Conservation (phyloP, 2,113 vertebrate species). For the Eclectus roratus region DNA sequence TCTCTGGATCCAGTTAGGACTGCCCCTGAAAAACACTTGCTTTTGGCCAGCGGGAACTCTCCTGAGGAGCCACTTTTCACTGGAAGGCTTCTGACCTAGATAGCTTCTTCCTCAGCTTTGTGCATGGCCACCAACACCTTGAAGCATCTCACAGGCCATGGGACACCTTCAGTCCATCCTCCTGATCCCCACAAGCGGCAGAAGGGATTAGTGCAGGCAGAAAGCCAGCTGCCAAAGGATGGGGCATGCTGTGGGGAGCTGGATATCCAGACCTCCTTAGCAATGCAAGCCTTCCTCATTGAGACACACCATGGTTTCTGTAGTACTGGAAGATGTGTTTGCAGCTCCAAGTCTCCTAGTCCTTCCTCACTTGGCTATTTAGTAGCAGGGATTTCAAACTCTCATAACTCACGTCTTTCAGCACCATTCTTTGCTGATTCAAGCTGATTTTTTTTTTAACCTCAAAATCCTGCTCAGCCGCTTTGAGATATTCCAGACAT, state of each 20-base stretch:
- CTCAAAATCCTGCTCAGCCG: neutral
- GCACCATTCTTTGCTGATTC: slow-evolving; percentile 49
- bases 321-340: neutral
- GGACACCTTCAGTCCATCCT: neutral
- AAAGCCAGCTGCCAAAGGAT: neutral
- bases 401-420: slow-evolving; percentile 43
- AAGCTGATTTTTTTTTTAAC: slow-evolving; percentile 38
- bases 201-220: neutral
- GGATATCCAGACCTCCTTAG: neutral
- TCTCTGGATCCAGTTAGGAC: neutral
- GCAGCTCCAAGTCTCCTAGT: neutral
- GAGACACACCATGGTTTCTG: neutral
- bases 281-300: neutral
- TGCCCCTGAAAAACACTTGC: neutral
- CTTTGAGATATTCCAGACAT: slow-evolving; percentile 62
- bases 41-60: neutral
- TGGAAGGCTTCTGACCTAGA: neutral
- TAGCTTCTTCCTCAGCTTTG: neutral
- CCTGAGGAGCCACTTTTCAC: neutral
- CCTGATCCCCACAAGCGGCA: neutral
- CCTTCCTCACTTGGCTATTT: slow-evolving; percentile 10
- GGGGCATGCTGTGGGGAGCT: neutral
- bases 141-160: neutral
- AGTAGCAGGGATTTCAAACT: slow-evolving; percentile 15
- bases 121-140: neutral